Percentiles rank a stretch among this genome's conserved stretches.
Evolutionary conservation across 2,113 vertebrate genomes (phyloP).

Genomic region (Gnathonemus echidnorhynchus): DNA sequence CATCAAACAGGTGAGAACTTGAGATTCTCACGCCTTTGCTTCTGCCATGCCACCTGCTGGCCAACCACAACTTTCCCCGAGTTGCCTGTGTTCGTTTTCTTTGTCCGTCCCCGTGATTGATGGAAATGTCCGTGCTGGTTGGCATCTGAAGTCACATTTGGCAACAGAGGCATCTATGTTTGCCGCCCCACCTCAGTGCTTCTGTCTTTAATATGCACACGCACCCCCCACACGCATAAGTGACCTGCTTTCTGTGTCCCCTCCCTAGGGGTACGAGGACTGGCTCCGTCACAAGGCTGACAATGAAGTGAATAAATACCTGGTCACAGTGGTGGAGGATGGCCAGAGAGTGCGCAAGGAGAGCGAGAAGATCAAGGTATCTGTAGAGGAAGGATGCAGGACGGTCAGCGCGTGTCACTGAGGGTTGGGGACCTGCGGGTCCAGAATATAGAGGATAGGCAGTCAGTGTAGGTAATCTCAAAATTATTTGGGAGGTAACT

Average conservation of each 20-base stretch:
- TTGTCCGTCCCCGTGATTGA: background rate
- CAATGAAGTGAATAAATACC: constrained; percentile 91
- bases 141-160: background rate
- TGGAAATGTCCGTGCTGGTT: background rate
- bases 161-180: background rate
- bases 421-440: too few relatives aligned
- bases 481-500: background rate
- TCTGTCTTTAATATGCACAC: background rate
- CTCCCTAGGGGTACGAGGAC: constrained; percentile 86
- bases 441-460: background rate
- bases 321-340: constrained; percentile 76
- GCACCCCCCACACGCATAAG: background rate
- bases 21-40: background rate
- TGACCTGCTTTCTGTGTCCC: background rate
- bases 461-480: background rate
- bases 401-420: background rate
- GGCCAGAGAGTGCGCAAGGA: constrained; percentile 69
- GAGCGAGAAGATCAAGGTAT: constrained; percentile 93
- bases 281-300: constrained; percentile 96
- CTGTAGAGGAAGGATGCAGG: background rate
- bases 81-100: background rate
- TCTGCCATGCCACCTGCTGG: background rate
- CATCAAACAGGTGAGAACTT: constrained; percentile 84
- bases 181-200: background rate
- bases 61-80: background rate